These are phyloP conservation scores for Sinocyclocheilus maitianheensis DNA, from an alignment of 2,113 vertebrate genomes.

Conservation along the genomic window DNA sequence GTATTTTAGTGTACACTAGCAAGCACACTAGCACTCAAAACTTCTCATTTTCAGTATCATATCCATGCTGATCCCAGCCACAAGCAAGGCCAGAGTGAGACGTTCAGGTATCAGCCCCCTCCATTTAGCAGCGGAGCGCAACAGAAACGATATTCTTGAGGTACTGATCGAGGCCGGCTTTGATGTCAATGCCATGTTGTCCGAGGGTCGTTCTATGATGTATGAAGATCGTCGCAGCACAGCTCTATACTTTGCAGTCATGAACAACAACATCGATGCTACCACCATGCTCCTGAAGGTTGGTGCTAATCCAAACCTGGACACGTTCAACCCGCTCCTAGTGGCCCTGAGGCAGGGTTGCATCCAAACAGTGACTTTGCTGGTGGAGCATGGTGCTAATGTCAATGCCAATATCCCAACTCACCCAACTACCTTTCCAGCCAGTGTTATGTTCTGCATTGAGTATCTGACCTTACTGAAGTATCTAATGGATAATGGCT, in stretches of 20 bases:
- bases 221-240: constrained; percentile 78
- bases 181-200: constrained; percentile 68
- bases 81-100: constrained; percentile 79
- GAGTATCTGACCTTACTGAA: constrained; percentile 83
- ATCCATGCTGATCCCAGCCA: constrained; percentile 82
- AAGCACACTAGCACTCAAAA: background rate
- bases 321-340: constrained; percentile 84
- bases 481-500: constrained; percentile 86
- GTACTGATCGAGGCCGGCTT: constrained; percentile 42
- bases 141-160: constrained; percentile 77
- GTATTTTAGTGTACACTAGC: background rate
- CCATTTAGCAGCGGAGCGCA: constrained; percentile 84
- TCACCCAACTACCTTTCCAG: constrained; percentile 84
- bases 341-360: constrained; percentile 84
- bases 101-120: constrained; percentile 86
- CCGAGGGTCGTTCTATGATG: constrained; percentile 76
- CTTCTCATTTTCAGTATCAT: constrained; percentile 76
- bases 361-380: constrained; percentile 78
- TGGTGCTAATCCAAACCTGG: constrained; percentile 85
- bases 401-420: constrained; percentile 80
- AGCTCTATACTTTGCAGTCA: constrained; percentile 83
- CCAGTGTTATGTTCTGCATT: constrained; percentile 87
- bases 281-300: constrained; percentile 82
- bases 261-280: constrained; percentile 82
- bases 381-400: constrained; percentile 84